Evolutionary conservation across 2,888 invertebrate species (phyloP).

Genomic region (Ellobium chinense): DNA sequence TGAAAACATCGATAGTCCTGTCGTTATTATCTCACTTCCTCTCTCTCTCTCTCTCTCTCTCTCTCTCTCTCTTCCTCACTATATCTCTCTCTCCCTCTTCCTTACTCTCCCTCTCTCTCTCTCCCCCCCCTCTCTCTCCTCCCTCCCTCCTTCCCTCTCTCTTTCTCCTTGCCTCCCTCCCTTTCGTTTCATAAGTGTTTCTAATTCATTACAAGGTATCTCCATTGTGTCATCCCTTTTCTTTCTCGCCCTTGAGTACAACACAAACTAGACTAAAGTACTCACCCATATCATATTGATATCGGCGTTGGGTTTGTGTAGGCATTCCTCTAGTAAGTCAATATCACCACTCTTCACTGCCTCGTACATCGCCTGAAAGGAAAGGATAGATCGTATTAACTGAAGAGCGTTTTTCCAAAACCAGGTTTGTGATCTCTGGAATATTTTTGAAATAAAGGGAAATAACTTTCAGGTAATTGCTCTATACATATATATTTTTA

Average conservation of each 20-base stretch:
- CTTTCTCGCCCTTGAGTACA: too few relatives aligned
- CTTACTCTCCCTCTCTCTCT: neutral
- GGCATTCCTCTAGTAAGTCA: constrained; percentile 65
- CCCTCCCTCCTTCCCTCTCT: neutral
- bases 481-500: too few relatives aligned
- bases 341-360: constrained; percentile 71
- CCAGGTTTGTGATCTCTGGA: neutral
- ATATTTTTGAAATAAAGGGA: too few relatives aligned
- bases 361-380: constrained; percentile 63
- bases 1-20: too few relatives aligned
- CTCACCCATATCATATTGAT: constrained; percentile 74
- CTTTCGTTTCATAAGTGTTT: too few relatives aligned
- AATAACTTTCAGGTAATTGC: too few relatives aligned
- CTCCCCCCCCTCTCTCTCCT: neutral
- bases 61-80: neutral
- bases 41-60: neutral
- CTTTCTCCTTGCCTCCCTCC: neutral
- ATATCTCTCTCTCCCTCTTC: neutral
- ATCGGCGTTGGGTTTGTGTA: constrained; percentile 70
- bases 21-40: neutral
- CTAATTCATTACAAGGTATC: too few relatives aligned
- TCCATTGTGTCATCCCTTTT: too few relatives aligned
- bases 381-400: too few relatives aligned
- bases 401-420: neutral
- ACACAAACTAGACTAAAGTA: constrained; percentile 4